A percentile compares a stretch with the other conserved stretches of the same genome.
These are phyloP conservation scores for Megathymus violae DNA, from an alignment of 1,140 invertebrate species.

Conservation along the genomic window DNA sequence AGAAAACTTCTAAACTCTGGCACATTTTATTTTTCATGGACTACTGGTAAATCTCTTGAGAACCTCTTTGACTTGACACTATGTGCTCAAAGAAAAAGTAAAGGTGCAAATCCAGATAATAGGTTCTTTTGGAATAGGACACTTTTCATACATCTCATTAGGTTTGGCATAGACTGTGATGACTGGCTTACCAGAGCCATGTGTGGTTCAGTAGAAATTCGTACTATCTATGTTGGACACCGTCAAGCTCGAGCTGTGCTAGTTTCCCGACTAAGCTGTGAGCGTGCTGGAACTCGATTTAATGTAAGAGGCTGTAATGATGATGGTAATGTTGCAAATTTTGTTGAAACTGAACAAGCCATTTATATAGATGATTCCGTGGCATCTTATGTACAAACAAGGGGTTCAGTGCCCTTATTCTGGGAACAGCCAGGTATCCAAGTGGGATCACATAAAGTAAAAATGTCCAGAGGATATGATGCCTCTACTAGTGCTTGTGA, in stretches of 20 bases:
- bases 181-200: slow-evolving; percentile 96
- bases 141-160: slow-evolving; percentile 95
- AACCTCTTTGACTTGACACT: slow-evolving; percentile 93
- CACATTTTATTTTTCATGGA: slow-evolving; percentile 97
- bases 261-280: slow-evolving; percentile 97
- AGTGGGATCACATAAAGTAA: slow-evolving; percentile 99
- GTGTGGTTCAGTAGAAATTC: slow-evolving; percentile 97
- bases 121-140: slow-evolving; percentile 99
- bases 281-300: slow-evolving; percentile 97
- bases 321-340: slow-evolving; percentile 99
- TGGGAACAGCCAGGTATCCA: slow-evolving; percentile 99
- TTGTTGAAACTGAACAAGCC: slow-evolving; percentile 99
- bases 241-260: slow-evolving; percentile 96
- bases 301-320: slow-evolving; percentile 99
- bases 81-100: slow-evolving; percentile 94
- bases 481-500: slow-evolving; percentile 96
- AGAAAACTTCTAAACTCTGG: slow-evolving; percentile 97
- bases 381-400: slow-evolving; percentile 93
- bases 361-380: slow-evolving; percentile 95
- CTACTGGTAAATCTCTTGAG: slow-evolving; percentile 70
- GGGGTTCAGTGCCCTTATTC: slow-evolving; percentile 98
- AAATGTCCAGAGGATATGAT: slow-evolving; percentile 97
- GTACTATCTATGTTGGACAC: slow-evolving; percentile 97
- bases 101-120: slow-evolving; percentile 92
- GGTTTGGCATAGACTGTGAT: slow-evolving; percentile 94